Evolutionary conservation across 35 echinoderm and acorn worm species (phyloP).

Genomic region (Amphiura filiformis): DNA sequence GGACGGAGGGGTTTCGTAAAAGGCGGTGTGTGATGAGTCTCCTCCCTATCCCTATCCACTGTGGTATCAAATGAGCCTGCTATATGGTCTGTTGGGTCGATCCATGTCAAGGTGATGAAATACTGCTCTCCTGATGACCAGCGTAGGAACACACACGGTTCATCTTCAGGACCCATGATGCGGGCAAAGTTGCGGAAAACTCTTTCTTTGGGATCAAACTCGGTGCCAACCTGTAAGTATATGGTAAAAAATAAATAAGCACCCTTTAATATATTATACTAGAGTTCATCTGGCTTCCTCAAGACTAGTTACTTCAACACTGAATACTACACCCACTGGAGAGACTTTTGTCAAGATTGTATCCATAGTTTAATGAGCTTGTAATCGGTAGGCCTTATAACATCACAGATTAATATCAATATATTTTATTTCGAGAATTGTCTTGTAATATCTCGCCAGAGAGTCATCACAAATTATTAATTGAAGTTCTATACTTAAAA

Average conservation of each 20-base stretch:
- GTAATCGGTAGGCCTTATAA: no score
- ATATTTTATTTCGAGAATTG: no score
- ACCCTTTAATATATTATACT: no score
- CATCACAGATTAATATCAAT: no score
- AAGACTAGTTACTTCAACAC: no score
- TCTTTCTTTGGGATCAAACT: slow-evolving; percentile 89
- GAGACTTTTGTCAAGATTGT: no score
- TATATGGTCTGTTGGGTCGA: slow-evolving; percentile 89
- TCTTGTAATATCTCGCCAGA: no score
- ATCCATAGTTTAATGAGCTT: no score
- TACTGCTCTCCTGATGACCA: slow-evolving; percentile 64
- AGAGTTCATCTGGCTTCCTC: no score
- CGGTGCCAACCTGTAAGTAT: slow-evolving; percentile 59
- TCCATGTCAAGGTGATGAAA: slow-evolving; percentile 82
- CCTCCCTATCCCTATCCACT: slow-evolving; percentile 76
- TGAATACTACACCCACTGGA: no score
- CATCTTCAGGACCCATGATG: slow-evolving; percentile 79
- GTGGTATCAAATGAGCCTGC: slow-evolving; percentile 88
- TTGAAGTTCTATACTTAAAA: no score
- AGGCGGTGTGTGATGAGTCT: slow-evolving; percentile 77
- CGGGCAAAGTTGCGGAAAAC: slow-evolving; percentile 83
- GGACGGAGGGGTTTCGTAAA: slow-evolving; percentile 91
- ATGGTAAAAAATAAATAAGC: background rate
- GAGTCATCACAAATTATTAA: no score
- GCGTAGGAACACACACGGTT: slow-evolving; percentile 54